Percentiles rank a stretch among this genome's conserved stretches.
Evolutionary conservation across 1,140 invertebrate genomes (phyloP).

Genomic region (Tetramorium alpestre): DNA sequence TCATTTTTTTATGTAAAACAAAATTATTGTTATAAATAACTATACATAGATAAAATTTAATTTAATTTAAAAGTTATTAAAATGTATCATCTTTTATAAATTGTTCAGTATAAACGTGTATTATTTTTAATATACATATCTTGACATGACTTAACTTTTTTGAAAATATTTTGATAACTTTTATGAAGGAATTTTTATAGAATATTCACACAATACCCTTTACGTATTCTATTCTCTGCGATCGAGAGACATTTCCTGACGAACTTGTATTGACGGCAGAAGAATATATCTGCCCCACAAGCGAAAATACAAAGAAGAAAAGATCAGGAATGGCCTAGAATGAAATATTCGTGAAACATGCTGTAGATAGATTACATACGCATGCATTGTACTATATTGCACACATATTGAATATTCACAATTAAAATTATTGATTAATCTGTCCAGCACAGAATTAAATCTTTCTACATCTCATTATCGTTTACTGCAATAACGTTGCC

Average conservation of each 20-base stretch:
- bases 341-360: slow-evolving; percentile 41
- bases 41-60: background rate
- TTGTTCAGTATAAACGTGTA: background rate
- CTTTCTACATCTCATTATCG: background rate
- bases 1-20: background rate
- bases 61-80: background rate
- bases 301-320: slow-evolving; percentile 43
- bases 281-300: background rate
- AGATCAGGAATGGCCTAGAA: background rate
- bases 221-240: slow-evolving; percentile 45
- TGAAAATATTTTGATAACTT: background rate
- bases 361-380: background rate
- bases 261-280: slow-evolving; percentile 9
- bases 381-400: background rate
- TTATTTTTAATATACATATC: background rate
- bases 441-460: background rate
- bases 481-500: background rate
- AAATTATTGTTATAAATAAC: background rate
- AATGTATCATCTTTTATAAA: background rate
- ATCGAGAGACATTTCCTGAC: slow-evolving; percentile 41
- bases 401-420: background rate
- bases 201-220: slow-evolving; percentile 18
- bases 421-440: slow-evolving; percentile 6
- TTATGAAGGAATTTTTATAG: background rate
- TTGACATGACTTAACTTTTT: slow-evolving; percentile 6